Percentiles rank a stretch among this genome's conserved stretches.
These are phyloP conservation scores for Camptogramma bilineatum DNA, from an alignment of 2,888 invertebrate genomes.

Conservation along the genomic window DNA sequence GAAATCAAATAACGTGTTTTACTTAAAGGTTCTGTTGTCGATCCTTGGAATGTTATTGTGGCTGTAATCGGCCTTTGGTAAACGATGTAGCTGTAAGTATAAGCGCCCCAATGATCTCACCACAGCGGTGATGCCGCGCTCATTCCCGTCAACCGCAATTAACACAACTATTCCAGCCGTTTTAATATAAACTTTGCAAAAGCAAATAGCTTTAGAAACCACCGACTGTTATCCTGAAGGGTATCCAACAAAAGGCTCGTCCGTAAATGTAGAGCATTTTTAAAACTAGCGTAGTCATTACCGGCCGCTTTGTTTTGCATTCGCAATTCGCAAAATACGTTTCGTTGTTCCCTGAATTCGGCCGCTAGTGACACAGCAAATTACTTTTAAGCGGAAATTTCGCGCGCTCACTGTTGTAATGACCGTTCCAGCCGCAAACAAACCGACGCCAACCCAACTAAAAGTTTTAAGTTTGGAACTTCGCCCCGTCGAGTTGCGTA, in stretches of 20 bases:
- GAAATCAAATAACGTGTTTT: neutral
- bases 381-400: slow-evolving; percentile 71
- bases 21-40: slow-evolving; percentile 6
- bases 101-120: slow-evolving; percentile 33
- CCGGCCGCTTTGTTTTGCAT: slow-evolving; percentile 71
- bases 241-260: slow-evolving; percentile 49
- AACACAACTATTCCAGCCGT: slow-evolving; percentile 43
- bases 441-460: slow-evolving; percentile 69
- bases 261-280: slow-evolving; percentile 50
- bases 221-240: slow-evolving; percentile 42
- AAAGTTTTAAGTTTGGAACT: slow-evolving; percentile 73
- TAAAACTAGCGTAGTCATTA: slow-evolving; percentile 71
- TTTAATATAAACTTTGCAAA: slow-evolving; percentile 45
- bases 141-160: slow-evolving; percentile 43
- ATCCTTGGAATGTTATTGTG: slow-evolving; percentile 26
- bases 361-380: slow-evolving; percentile 74
- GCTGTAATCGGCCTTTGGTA: slow-evolving; percentile 20
- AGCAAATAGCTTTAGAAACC: slow-evolving; percentile 49
- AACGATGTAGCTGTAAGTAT: slow-evolving; percentile 26
- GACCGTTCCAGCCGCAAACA: slow-evolving; percentile 70
- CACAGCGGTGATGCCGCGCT: slow-evolving; percentile 33
- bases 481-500: slow-evolving; percentile 60
- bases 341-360: slow-evolving; percentile 55
- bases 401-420: slow-evolving; percentile 74
- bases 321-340: slow-evolving; percentile 71